These are phyloP conservation scores for Diplogasteroides magnus DNA, from an alignment of 1,140 invertebrate species.

Conservation along the genomic window DNA sequence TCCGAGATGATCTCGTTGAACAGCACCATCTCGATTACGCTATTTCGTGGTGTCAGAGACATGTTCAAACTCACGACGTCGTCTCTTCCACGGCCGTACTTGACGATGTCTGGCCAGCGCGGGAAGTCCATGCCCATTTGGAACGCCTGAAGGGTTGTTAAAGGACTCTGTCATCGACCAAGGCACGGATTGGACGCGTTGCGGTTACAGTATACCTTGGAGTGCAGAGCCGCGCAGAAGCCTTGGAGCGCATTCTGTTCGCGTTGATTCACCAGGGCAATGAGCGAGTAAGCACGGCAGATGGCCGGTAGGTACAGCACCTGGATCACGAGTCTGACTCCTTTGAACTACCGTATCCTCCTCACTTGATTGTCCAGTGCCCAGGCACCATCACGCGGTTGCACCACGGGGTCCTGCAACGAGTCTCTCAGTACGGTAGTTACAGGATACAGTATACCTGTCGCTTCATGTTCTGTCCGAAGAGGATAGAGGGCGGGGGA, in stretches of 20 bases:
- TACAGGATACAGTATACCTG: too few species aligned
- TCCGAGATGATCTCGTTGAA: too few species aligned
- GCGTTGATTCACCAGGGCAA: conserved; percentile 39
- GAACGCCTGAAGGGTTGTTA: conserved; percentile 2
- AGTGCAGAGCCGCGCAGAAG: conserved; percentile 36
- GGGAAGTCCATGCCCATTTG: conserved; percentile 39
- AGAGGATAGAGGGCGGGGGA: conserved; percentile 94
- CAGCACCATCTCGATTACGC: conserved; percentile 25
- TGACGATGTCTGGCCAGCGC: conserved; percentile 41
- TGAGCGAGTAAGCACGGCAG: conserved; percentile 32
- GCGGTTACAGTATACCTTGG: conserved; percentile 20
- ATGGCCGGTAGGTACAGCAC: conserved; percentile 36
- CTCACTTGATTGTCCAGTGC: conserved; percentile 25
- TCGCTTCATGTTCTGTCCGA: conserved; percentile 63
- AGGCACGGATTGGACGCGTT: too few species aligned
- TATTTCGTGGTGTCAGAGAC: conserved; percentile 34
- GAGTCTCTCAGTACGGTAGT: too few species aligned
- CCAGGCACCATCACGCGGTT: conserved; percentile 43
- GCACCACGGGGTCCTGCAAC: conserved; percentile 19
- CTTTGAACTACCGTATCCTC: background rate
- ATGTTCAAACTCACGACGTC: too few species aligned
- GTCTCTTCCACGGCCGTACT: too few species aligned
- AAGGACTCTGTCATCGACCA: background rate
- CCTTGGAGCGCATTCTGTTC: conserved; percentile 35
- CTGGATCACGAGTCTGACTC: conserved; percentile 16